Percentiles rank a stretch among this genome's conserved stretches.
These are phyloP conservation scores for Eristalinus sepulchralis DNA, from an alignment of 2,888 invertebrate genomes.

Conservation along the genomic window DNA sequence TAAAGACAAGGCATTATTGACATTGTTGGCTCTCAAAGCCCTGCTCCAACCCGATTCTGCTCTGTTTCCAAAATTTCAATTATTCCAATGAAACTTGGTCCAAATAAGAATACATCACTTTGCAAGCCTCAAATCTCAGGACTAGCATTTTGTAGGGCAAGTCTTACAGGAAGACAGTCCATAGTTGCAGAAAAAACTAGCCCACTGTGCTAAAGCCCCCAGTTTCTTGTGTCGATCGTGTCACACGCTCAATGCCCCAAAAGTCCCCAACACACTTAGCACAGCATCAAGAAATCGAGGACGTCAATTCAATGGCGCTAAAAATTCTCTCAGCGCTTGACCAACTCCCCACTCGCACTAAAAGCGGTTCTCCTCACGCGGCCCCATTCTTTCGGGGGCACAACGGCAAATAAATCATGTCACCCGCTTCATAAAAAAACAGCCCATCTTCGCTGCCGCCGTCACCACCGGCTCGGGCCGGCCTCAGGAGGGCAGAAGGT, in stretches of 20 bases:
- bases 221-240: neutral
- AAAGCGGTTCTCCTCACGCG: neutral
- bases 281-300: neutral
- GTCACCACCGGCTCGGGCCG: neutral
- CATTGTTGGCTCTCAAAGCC: no score
- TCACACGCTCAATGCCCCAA: neutral
- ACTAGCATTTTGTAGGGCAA: no score
- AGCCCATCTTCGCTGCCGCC: neutral
- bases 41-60: no score
- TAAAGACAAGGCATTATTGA: no score
- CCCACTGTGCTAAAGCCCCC: no score
- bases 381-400: neutral
- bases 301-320: neutral
- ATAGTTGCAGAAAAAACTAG: no score
- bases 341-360: neutral
- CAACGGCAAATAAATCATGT: neutral
- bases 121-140: no score
- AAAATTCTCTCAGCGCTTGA: neutral
- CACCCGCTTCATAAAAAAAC: neutral
- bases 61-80: no score
- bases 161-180: no score
- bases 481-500: conserved; percentile 12
- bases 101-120: no score
- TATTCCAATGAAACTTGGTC: no score
- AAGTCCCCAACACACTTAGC: neutral